Evolutionary conservation across 2,113 vertebrate species (phyloP).

Genomic region (Phycodurus eques): DNA sequence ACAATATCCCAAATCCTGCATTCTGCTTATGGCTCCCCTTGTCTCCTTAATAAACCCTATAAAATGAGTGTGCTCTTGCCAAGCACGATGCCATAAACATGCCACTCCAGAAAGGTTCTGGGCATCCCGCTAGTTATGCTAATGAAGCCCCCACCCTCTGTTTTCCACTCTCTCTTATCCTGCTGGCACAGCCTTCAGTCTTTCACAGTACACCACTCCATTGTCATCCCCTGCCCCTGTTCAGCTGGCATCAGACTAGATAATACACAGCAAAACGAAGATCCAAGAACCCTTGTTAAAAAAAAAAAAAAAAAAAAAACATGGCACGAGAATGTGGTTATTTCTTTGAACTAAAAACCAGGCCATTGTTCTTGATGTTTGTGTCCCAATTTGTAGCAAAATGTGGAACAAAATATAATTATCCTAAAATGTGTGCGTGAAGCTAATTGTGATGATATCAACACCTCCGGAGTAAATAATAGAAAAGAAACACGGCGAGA

Average conservation of each 20-base stretch:
- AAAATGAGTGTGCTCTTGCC: slow-evolving; percentile 87
- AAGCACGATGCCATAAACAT: slow-evolving; percentile 84
- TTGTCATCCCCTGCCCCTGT: slow-evolving; percentile 71
- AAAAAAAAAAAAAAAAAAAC: slow-evolving; percentile 46
- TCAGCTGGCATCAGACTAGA: slow-evolving; percentile 71
- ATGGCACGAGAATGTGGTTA: slow-evolving; percentile 70
- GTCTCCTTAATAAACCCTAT: slow-evolving; percentile 73
- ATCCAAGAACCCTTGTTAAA: slow-evolving; percentile 61
- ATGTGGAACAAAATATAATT: slow-evolving; percentile 62
- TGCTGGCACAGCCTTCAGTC: slow-evolving; percentile 70
- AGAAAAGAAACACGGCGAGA: slow-evolving; percentile 14
- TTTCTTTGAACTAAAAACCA: slow-evolving; percentile 73
- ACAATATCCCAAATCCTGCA: slow-evolving; percentile 65
- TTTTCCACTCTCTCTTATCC: slow-evolving; percentile 65
- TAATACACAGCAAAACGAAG: slow-evolving; percentile 67
- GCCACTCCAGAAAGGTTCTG: slow-evolving; percentile 89
- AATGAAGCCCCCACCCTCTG: slow-evolving; percentile 84
- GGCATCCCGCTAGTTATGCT: slow-evolving; percentile 92
- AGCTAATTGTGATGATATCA: slow-evolving; percentile 40
- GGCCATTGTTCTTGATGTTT: slow-evolving; percentile 67
- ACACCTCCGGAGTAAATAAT: slow-evolving; percentile 37
- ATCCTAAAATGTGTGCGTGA: slow-evolving; percentile 38
- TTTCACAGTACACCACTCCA: slow-evolving; percentile 63
- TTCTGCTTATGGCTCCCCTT: slow-evolving; percentile 73
- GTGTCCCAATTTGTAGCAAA: slow-evolving; percentile 66